Evolutionary conservation across 2,888 invertebrate genomes (phyloP), one percentile per base, ranked within the genome.

Genomic region (Nymphalis urticae): DNA sequence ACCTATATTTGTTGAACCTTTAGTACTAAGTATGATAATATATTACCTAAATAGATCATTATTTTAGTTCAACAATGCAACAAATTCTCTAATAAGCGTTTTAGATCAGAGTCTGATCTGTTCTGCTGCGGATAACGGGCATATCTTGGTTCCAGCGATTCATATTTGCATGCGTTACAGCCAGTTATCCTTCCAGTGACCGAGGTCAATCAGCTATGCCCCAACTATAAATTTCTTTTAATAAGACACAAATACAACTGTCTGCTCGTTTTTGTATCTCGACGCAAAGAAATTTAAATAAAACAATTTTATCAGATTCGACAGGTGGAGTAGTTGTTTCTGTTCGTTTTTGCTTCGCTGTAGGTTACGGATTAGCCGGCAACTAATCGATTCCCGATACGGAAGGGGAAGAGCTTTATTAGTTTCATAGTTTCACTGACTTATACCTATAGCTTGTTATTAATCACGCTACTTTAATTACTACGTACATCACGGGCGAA

Each of bases 161-260:
- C 82, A 86, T 85, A 85, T 87, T 89, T 83, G 84, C 87, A 85
- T 87, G 79, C 80, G 80, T 82, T 75, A 80, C 80, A 85, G 84
- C 85, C 83, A 80, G 86, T 85, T 86, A 85, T 86, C 87, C 88
- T 86, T 85, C 83, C 85, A 84, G 77, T 90, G 89, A 87, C 88
- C 88, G 87, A 87, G 92, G 90, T 92, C 92, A 91, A 91, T 92
- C 91, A 90, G 89, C 87, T 87, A 90, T 89, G 87, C 83, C 81
- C 88, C 82, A 88, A 87, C 92, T 90, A 92, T 92, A 92, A 92
- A 92, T 92, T 92, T 92, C 86, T 88, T 92, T 92, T 92, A 92
- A 92, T 92, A 92, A 92, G 92, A 92, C 92, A 92, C 92, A 92
- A 92, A 90, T 89, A 81, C 85, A 81, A 82, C 86, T 84, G 87